Evolutionary conservation across 23 tunicate species (phyloP).

Genomic region (Phallusia fumigata): DNA sequence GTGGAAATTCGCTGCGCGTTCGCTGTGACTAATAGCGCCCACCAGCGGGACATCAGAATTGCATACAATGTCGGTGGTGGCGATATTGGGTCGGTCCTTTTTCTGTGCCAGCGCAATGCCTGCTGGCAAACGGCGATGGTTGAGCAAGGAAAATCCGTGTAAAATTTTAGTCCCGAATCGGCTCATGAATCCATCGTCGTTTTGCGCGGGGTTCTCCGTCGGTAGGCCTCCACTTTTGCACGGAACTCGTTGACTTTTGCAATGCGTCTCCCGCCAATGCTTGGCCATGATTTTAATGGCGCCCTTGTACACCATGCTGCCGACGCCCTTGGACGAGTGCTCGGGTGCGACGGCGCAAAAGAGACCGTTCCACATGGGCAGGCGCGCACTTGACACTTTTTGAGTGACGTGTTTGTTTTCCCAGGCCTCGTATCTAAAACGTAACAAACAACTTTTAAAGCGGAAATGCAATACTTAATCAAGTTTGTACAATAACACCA

Average conservation of each 20-base stretch:
- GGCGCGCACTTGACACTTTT: conserved; percentile 20
- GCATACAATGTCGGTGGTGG: neutral
- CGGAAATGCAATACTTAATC: no score
- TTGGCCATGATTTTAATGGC: conserved; percentile 61
- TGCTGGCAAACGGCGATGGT: neutral
- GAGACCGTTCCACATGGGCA: conserved; percentile 63
- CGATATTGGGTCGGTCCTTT: neutral
- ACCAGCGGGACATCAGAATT: conserved; percentile 48
- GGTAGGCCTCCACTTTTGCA: neutral
- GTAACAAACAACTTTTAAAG: no score
- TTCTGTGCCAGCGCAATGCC: neutral
- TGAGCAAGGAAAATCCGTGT: neutral
- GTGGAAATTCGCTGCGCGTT: conserved; percentile 63
- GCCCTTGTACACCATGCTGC: conserved; percentile 49
- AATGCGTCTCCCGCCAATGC: conserved; percentile 44
- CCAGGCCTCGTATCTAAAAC: conserved; percentile 89
- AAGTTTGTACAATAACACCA: no score
- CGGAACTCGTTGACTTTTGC: neutral
- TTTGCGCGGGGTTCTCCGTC: neutral
- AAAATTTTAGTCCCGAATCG: neutral
- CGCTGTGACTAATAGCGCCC: conserved; percentile 63
- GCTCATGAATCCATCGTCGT: neutral
- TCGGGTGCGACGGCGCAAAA: conserved; percentile 76
- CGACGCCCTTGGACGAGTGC: conserved; percentile 46
- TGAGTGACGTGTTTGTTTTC: conserved; percentile 47